Base-by-base conservation (phyloP, 2,113 vertebrate genomes). In the Symphodus melops region DNA sequence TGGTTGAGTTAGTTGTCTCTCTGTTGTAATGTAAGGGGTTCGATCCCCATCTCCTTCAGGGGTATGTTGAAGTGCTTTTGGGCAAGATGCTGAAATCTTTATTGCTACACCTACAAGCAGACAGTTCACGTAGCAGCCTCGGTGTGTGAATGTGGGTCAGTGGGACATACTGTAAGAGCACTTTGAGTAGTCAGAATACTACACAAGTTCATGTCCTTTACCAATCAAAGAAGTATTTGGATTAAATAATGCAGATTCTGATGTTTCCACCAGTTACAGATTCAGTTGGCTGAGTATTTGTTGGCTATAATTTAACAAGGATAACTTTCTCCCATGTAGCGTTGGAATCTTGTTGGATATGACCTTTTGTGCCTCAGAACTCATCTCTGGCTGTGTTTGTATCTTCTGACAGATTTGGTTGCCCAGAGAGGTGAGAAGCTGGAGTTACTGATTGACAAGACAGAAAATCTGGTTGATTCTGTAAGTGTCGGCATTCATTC, bases 371-470 rank as follows among this genome's bases (percentile, higher is more conserved):
- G 14, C 49, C 5, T 46, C 7, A 44, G 12, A 10, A 21, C 1
- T 33, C 46, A 56, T 39, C 19, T 12, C 9, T 41, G 46, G 17
- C 51, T 72, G 1, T 56, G 11, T 71, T 10, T 76, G 76, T 75
- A 62, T 79, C 12, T 63, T 87, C 71, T 65, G 25, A 44, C 90
- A 99, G 98, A 99, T 90, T 92, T 99, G 2, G 98, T 99, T 65
- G 98, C 98, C 77, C 97, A 99, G 83, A 96, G 98, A 91, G 98
- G 98, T 79, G 98, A 99, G 92, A 97, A 96, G 85, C 91, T 99
- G 90, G 98, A 99, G 89, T 66, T 99, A 90, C 94, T 99, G 87
- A 99, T 99, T 6, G 98, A 99, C 93, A 99, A 99, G 92, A 98
- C 98, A 12, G 98, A 99, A 94, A 99, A 96, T 86, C 95, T 99